phyloP scores from a whole-genome alignment of 2,113 vertebrate genomes.

The Bos javanicus region DNA sequence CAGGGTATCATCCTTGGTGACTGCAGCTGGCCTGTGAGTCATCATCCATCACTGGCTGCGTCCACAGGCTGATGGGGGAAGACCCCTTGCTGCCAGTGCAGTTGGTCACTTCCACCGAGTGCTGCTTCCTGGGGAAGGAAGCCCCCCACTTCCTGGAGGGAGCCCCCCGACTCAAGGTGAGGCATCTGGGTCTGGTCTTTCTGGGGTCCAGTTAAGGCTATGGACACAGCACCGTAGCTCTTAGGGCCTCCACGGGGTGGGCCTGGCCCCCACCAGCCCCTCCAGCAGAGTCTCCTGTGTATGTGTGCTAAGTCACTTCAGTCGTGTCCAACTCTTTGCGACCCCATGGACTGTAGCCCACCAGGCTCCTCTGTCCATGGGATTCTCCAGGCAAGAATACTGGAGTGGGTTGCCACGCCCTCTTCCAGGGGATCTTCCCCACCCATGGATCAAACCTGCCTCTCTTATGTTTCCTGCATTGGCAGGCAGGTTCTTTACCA shows the following conservation, averaged over 20 bases:
- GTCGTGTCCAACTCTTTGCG: accelerated
- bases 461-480: neutral
- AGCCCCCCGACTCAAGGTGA: no score
- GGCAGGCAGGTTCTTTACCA: neutral
- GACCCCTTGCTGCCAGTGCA: accelerated
- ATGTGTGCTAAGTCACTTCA: neutral
- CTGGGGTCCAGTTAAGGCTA: neutral
- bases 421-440: neutral
- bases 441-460: neutral
- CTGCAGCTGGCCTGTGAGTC: neutral
- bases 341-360: neutral
- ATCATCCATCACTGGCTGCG: accelerated
- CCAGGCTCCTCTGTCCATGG: neutral
- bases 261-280: no score
- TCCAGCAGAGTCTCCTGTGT: neutral
- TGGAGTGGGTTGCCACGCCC: neutral
- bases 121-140: neutral
- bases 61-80: neutral
- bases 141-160: neutral
- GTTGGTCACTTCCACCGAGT: neutral
- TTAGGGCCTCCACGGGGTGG: accelerated
- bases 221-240: neutral
- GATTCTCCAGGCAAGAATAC: neutral
- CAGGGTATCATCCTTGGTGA: accelerated
- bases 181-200: neutral